phyloP scores from a whole-genome alignment of 2,888 invertebrate genomes.

The Phasia obesa region DNA sequence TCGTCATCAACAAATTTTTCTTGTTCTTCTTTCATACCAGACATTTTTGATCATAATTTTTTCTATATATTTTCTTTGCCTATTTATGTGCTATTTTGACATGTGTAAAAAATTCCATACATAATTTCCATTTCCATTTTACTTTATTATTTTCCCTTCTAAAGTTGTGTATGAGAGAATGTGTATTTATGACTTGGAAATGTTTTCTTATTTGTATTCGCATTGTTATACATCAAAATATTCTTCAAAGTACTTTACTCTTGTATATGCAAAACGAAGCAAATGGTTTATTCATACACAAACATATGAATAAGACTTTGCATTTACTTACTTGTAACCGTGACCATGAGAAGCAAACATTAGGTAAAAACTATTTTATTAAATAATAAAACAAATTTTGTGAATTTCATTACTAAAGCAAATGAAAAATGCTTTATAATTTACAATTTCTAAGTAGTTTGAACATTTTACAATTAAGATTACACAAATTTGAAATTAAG shows the following conservation, averaged over 20 bases:
- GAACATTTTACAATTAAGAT: no score
- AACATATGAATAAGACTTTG: no score
- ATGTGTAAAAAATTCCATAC: constrained; percentile 56
- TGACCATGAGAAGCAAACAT: constrained; percentile 26
- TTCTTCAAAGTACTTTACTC: constrained; percentile 52
- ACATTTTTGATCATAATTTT: constrained; percentile 38
- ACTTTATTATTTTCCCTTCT: constrained; percentile 3
- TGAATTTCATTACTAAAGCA: not conserved
- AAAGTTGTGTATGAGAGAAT: not conserved
- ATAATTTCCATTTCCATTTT: constrained; percentile 53
- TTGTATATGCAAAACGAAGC: not conserved
- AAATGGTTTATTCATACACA: constrained; percentile 11
- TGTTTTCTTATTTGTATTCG: constrained; percentile 45
- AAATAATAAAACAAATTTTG: not conserved
- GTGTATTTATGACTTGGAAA: constrained; percentile 30
- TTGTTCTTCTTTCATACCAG: not conserved
- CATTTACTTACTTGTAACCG: not conserved
- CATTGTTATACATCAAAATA: constrained; percentile 63
- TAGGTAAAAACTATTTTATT: not conserved
- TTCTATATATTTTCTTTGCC: not conserved
- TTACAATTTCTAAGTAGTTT: not conserved
- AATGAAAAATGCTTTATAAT: constrained; percentile 5
- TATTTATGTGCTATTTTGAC: constrained; percentile 10
- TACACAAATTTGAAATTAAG: no score
- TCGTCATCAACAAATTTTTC: constrained; percentile 46